Evolutionary conservation across 1,140 invertebrate species (phyloP).

Genomic region (Sitodiplosis mosellana): DNA sequence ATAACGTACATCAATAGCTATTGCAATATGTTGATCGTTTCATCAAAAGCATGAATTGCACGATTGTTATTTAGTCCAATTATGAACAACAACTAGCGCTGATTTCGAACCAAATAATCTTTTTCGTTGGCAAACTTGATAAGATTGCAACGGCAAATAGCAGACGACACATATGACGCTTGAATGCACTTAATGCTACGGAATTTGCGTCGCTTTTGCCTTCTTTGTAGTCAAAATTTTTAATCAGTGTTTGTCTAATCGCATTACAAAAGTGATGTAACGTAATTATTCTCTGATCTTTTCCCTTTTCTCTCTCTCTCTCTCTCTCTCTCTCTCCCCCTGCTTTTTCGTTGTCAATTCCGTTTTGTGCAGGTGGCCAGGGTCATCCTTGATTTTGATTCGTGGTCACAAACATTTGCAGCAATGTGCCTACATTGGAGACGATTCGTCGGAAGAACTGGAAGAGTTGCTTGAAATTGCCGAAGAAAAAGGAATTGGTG

Average conservation of each 20-base stretch:
- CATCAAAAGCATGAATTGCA: too few relatives aligned
- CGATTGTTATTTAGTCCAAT: too few relatives aligned
- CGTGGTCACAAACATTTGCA: constrained; percentile 54
- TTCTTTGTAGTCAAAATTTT: too few relatives aligned
- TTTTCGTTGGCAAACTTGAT: too few relatives aligned
- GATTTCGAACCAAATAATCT: too few relatives aligned
- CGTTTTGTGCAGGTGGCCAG: constrained; percentile 40
- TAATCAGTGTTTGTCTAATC: neutral
- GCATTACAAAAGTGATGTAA: neutral
- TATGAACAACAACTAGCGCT: too few relatives aligned
- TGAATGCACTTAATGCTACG: too few relatives aligned
- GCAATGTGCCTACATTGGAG: constrained; percentile 62
- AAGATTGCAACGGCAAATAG: too few relatives aligned
- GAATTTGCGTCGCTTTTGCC: too few relatives aligned
- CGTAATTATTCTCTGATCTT: neutral
- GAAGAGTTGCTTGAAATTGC: constrained; percentile 37
- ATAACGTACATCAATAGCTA: neutral
- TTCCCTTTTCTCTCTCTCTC: neutral
- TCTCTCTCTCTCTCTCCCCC: neutral
- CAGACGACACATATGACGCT: too few relatives aligned
- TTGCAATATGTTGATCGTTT: too few relatives aligned
- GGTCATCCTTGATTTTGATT: constrained; percentile 53
- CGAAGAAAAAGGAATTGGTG: neutral
- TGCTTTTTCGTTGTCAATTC: neutral
- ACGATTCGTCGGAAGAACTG: constrained; percentile 51